These are phyloP conservation scores for Pangasius sanitwongsei DNA, from an alignment of 2,797 vertebrate genomes.

Conservation along the genomic window DNA sequence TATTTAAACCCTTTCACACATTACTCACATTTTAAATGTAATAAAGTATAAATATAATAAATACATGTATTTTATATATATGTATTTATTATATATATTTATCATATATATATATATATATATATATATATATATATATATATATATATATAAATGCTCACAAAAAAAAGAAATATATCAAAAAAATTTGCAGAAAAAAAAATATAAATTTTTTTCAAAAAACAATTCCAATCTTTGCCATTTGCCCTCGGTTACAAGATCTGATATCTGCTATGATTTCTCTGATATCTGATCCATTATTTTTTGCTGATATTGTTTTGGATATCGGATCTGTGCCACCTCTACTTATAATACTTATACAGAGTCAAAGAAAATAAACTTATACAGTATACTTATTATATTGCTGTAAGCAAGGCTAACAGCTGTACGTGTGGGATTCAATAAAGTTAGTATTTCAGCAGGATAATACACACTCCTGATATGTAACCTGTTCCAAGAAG, in stretches of 20 bases:
- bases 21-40: not conserved
- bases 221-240: not conserved
- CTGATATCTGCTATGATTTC: not conserved
- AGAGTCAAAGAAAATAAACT: too few species aligned
- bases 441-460: not conserved
- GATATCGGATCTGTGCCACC: not conserved
- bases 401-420: not conserved
- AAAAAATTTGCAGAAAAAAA: not conserved
- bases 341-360: not conserved
- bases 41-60: not conserved
- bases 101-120: not conserved
- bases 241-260: not conserved
- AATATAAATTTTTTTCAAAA: not conserved
- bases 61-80: not conserved
- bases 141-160: too few species aligned
- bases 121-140: conserved; percentile 4
- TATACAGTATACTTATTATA: too few species aligned
- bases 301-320: not conserved
- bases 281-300: not conserved
- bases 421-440: not conserved
- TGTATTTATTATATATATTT: not conserved
- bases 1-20: not conserved
- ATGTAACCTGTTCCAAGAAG: not conserved
- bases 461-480: not conserved
- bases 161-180: not conserved